phyloP scores from a whole-genome alignment of 92 coral and sea anemone species.

The Micromussa lordhowensis region DNA sequence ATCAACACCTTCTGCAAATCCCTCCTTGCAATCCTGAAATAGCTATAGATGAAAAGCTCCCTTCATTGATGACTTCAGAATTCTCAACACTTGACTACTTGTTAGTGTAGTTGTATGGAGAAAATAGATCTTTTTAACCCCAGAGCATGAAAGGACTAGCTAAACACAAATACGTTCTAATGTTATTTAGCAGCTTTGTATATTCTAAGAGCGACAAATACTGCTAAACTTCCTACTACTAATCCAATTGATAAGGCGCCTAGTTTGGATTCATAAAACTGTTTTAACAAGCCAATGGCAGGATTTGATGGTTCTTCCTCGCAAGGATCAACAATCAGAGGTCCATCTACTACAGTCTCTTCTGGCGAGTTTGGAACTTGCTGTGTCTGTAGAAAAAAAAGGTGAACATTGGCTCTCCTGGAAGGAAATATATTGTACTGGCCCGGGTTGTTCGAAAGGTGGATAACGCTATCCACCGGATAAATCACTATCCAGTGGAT shows the following conservation, averaged over 20 bases:
- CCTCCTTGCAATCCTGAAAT: background rate
- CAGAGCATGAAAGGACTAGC: background rate
- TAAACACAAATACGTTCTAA: background rate
- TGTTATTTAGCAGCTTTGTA: slow-evolving; percentile 47
- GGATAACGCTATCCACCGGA: too few species aligned
- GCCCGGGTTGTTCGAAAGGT: too few species aligned
- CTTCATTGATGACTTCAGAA: background rate
- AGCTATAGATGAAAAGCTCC: background rate
- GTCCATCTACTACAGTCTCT: slow-evolving; percentile 4
- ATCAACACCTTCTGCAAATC: background rate
- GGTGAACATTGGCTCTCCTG: background rate
- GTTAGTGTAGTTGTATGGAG: background rate
- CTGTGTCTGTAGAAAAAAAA: background rate
- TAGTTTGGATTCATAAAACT: slow-evolving; percentile 68
- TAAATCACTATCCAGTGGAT: too few species aligned
- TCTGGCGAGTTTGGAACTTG: slow-evolving; percentile 20
- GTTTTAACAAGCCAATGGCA: background rate
- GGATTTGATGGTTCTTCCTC: slow-evolving; percentile 6
- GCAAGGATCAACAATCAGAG: background rate
- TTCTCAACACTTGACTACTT: background rate
- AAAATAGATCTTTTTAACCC: background rate
- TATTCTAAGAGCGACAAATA: slow-evolving; percentile 70
- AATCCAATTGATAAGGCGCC: slow-evolving; percentile 84
- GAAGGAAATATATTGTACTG: background rate
- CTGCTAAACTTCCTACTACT: slow-evolving; percentile 79